These are phyloP conservation scores for Rhea americana DNA, from an alignment of 2,113 vertebrate species.

Conservation along the genomic window DNA sequence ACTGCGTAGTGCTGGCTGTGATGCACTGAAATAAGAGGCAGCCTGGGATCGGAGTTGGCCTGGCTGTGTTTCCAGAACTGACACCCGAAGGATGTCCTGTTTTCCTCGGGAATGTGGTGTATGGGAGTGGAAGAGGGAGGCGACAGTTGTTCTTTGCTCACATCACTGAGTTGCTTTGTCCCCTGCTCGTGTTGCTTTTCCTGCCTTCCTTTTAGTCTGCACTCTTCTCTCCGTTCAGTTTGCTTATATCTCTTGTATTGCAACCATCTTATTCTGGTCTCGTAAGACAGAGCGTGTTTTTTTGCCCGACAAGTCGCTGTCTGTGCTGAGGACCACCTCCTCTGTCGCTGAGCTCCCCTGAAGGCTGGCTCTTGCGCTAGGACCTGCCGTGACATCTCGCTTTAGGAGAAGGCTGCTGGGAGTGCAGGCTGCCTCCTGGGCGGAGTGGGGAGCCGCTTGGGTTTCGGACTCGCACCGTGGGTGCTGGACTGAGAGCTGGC, in stretches of 20 bases:
- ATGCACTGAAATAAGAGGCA: neutral
- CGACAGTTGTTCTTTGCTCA: neutral
- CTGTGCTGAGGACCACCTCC: neutral
- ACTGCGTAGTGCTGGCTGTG: neutral
- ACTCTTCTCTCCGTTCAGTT: neutral
- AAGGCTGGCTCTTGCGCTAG: neutral
- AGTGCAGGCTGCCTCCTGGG: neutral
- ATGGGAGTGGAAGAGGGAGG: too few species aligned
- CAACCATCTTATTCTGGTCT: neutral
- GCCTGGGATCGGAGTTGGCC: neutral
- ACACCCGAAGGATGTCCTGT: neutral
- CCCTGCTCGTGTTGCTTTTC: neutral
- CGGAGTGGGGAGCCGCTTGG: neutral
- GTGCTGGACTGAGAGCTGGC: neutral
- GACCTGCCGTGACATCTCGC: neutral
- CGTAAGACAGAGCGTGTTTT: fast-evolving
- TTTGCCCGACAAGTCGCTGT: fast-evolving
- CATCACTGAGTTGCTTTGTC: neutral
- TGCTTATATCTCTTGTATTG: fast-evolving
- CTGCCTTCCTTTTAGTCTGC: neutral
- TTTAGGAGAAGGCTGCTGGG: neutral
- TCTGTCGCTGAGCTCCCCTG: neutral
- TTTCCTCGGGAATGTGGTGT: neutral
- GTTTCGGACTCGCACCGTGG: neutral
- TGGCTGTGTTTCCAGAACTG: neutral